Base-by-base conservation (phyloP, 2,888 invertebrate species). In the Operophtera brumata region DNA sequence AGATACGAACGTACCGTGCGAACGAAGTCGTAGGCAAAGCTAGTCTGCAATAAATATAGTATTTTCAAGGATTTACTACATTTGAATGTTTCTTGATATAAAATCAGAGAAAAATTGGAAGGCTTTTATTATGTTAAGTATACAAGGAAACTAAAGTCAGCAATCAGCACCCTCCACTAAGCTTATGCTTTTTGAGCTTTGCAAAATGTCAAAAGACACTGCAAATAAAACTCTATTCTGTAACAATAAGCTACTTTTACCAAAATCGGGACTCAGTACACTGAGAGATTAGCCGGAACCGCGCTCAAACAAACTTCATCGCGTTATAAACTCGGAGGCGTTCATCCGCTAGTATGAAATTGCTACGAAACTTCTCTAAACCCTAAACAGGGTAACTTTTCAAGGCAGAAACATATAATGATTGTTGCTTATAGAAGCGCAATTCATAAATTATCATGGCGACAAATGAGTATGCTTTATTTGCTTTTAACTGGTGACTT, bases 281-380 rank as follows among this genome's bases (percentile, higher is more conserved):
- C 41, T 36, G 49, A 37, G 28, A 47, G 25, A 34, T 54, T 44
- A 43, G 30, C 59, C 54, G 59, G 59, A 59, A 53, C 20, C 44
- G n/a, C 35, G 55, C 59, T 49, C 43, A 36, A 52, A 40, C 40
- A 52, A 55, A 55, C 48, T 59, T 47, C 46, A 46, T 46, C 51
- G 56, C 40, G 42, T 43, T 50, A 20, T 20, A 47, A 50, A 48
- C 52, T 51, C 25, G 35, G 20, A 50, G 47, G 59, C 59, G 59
- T 55, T 47, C 57, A 53, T 46, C 57, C 55, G 62, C 48, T 30
- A 10, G 48, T 40, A 37, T 45, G 56, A 58, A 61, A 58, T 56
- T 56, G 46, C 51, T 40, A 36, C 47, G 48, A 28, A 43, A 54
- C 58, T 54, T 49, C 47, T 47, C 59, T 47, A 52, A 54, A 58